These are phyloP conservation scores for Nephrotoma appendiculata DNA, from an alignment of 2,888 invertebrate genomes.

Conservation along the genomic window DNA sequence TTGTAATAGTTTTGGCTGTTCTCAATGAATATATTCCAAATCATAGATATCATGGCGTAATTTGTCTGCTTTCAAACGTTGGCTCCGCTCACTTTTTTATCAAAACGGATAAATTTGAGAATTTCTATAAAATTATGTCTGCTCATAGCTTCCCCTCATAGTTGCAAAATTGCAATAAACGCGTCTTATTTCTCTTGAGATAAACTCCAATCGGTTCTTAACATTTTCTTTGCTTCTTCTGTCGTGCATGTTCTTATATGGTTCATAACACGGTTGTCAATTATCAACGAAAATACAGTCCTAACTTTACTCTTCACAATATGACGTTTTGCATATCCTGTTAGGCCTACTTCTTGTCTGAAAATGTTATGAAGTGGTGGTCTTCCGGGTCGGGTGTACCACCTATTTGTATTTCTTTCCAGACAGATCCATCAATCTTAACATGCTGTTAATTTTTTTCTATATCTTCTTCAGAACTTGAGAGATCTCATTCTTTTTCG, in stretches of 20 bases:
- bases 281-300: slow-evolving; percentile 13
- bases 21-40: too few relatives aligned
- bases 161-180: too few relatives aligned
- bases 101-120: slow-evolving; percentile 5
- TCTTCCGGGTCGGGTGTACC: slow-evolving; percentile 9
- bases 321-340: not conserved
- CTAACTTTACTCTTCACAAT: not conserved
- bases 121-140: too few relatives aligned
- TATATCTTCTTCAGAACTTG: slow-evolving; percentile 11
- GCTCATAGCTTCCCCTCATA: too few relatives aligned
- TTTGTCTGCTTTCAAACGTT: too few relatives aligned
- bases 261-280: slow-evolving; percentile 12
- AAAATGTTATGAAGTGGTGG: slow-evolving; percentile 6
- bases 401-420: slow-evolving; percentile 9
- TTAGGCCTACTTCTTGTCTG: slow-evolving; percentile 3
- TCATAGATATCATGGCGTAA: too few relatives aligned
- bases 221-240: slow-evolving; percentile 11
- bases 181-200: slow-evolving; percentile 9
- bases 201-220: slow-evolving; percentile 11
- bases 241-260: too few relatives aligned
- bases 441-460: slow-evolving; percentile 9
- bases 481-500: slow-evolving; percentile 12
- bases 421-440: slow-evolving; percentile 9
- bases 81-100: too few relatives aligned
- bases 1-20: too few relatives aligned